Evolutionary conservation across 2,797 vertebrate genomes (phyloP).

Genomic region (Threskiornis aethiopicus): DNA sequence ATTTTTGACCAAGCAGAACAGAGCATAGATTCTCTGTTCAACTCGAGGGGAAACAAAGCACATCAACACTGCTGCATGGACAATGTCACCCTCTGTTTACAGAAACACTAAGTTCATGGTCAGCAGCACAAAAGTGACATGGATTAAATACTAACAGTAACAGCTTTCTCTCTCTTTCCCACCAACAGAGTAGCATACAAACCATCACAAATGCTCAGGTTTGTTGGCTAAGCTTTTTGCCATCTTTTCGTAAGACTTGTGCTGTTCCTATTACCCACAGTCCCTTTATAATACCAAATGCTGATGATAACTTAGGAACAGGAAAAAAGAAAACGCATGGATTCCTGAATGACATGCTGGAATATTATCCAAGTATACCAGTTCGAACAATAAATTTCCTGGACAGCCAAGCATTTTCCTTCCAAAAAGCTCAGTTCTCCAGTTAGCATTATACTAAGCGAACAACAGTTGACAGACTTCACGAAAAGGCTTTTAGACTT

Average conservation of each 20-base stretch:
- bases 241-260: not conserved
- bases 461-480: not conserved
- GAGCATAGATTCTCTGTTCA: not conserved
- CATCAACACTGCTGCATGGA: not conserved
- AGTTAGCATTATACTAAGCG: not conserved
- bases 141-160: slow-evolving; percentile 41
- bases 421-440: not conserved
- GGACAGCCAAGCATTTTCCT: not conserved
- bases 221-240: slow-evolving; percentile 20
- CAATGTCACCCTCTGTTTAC: slow-evolving; percentile 23
- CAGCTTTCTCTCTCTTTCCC: slow-evolving; percentile 25
- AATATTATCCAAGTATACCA: not conserved
- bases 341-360: not conserved
- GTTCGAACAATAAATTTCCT: not conserved
- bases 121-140: slow-evolving; percentile 6
- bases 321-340: not conserved
- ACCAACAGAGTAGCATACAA: not conserved
- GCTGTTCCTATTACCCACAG: not conserved
- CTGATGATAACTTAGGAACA: not conserved
- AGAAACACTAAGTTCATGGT: slow-evolving; percentile 15
- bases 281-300: not conserved
- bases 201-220: not conserved
- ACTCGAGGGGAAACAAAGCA: not conserved
- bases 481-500: not conserved
- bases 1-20: not conserved